phyloP scores from a whole-genome alignment of 2,888 invertebrate species.

The Meteorus cinctellus region DNA sequence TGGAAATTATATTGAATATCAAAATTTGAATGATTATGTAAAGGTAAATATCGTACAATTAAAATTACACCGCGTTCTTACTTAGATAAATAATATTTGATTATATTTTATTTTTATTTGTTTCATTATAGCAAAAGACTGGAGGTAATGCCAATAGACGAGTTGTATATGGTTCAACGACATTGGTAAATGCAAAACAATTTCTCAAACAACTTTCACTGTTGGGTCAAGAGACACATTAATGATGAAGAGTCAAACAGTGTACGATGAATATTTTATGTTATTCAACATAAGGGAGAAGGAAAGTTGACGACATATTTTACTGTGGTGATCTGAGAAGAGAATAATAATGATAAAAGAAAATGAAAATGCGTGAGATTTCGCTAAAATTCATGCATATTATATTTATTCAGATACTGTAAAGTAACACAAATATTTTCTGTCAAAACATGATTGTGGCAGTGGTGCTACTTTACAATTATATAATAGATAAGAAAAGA shows the following conservation, averaged over 20 bases:
- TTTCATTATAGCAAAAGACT: conserved; percentile 80
- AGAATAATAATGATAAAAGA: background rate
- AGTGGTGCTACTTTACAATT: conserved; percentile 12
- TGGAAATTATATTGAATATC: conserved; percentile 99
- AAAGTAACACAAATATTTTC: conserved; percentile 16
- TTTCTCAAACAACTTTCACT: conserved; percentile 94
- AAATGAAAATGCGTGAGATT: background rate
- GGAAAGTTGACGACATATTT: background rate
- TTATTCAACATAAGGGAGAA: background rate
- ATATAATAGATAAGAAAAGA: conserved; percentile 5
- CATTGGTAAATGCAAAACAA: conserved; percentile 93
- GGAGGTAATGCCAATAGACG: conserved; percentile 82
- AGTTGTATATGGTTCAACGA: conserved; percentile 96
- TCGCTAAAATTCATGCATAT: conserved; percentile 3
- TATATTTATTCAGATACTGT: conserved; percentile 14
- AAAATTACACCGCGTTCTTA: background rate
- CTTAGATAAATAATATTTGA: conserved; percentile 1
- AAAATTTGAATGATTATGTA: conserved; percentile 96
- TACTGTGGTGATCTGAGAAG: background rate
- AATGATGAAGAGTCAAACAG: conserved; percentile 48
- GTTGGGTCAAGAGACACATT: conserved; percentile 82
- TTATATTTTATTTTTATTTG: background rate
- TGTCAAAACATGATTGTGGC: background rate
- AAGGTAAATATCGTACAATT: conserved; percentile 73
- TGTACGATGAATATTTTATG: conserved; percentile 37